Evolutionary conservation across 2,888 invertebrate species (phyloP), one percentile per base, ranked within the genome.

Genomic region (Xylota segnis): DNA sequence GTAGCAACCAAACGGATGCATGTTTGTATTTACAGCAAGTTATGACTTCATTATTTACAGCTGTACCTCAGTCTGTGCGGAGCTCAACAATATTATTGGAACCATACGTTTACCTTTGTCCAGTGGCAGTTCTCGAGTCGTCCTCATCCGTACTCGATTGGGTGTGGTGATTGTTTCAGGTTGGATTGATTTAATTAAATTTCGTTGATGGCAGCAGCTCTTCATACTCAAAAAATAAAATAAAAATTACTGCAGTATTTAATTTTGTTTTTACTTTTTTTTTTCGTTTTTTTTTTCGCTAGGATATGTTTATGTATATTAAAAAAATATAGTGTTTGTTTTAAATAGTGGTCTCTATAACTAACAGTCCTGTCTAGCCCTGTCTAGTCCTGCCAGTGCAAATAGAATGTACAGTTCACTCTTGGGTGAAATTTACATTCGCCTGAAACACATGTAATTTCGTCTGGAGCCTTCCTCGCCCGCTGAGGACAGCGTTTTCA

Each of bases 21-120:
- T 70, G 81, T 70, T 81, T 75, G 75, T 63, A 47, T 75, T 82
- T 70, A 47, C 47, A 76, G 47, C 50, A 76, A 70, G 76, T 82
- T 82, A 82, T 76, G 65, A 82, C 76, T 82, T 70, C 63, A 82
- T 82, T 76, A 70, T 65, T 82, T 82, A 58, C 76, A 65, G 68
- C 40, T 63, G 63, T 47, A 70, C 45, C 61, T 58, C 75, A 40
- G 56, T 56, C 18, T 23, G 23, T 43, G 43, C 43, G 23, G 50
- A 56, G 63, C 34, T 58, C 37, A 50, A 65, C 23, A 61, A 76
- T 63, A 70, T 74, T 61, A 72, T 75, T 65, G 56, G 40, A 54
- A 45, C n/a, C 50, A 23, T 54, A 32, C 74, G 32, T 74, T 32
- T 54, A 63, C 54, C 40, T 74, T 32, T 54, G 61, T 43, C 23